Percentiles rank a stretch among this genome's conserved stretches.
Evolutionary conservation across 37 sponge, comb jelly and placozoan species (phyloP).

Genomic region (Halichondria panicea): DNA sequence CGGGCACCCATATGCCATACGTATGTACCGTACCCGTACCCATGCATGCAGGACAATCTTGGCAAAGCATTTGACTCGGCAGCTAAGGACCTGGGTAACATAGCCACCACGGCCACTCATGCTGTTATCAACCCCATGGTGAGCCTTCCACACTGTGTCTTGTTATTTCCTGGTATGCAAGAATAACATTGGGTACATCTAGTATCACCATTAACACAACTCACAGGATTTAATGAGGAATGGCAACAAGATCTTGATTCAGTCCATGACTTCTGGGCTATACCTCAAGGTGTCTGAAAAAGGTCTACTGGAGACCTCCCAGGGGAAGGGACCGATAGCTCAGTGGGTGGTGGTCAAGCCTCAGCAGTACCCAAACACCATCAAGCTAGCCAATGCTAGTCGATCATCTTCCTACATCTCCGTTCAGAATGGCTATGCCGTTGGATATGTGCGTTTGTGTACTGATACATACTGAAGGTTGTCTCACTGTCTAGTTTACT

Average conservation of each 20-base stretch:
- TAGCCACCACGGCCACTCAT: neutral
- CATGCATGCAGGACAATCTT: neutral
- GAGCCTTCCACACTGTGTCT: neutral
- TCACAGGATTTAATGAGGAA: neutral
- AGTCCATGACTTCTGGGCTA: conserved; percentile 28
- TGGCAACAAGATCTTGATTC: conserved; percentile 12
- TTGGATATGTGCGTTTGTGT: conserved; percentile 49
- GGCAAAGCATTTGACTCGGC: neutral
- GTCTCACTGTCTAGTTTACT: too few relatives aligned
- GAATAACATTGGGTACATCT: neutral
- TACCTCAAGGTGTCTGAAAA: conserved; percentile 39
- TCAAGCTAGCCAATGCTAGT: conserved; percentile 49
- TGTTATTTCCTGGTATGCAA: neutral
- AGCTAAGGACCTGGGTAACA: neutral
- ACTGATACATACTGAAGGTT: too few relatives aligned
- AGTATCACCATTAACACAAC: neutral
- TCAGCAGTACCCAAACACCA: neutral
- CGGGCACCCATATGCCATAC: too few relatives aligned
- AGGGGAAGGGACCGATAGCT: conserved; percentile 38
- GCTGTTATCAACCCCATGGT: neutral
- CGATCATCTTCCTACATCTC: conserved; percentile 37
- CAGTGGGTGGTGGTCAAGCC: conserved; percentile 8
- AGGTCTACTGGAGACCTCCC: conserved; percentile 47
- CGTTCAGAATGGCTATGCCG: conserved; percentile 21
- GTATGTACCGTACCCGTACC: too few relatives aligned